Conservation (phyloP, 2,113 vertebrate genomes). For the Clinocottus analis region DNA sequence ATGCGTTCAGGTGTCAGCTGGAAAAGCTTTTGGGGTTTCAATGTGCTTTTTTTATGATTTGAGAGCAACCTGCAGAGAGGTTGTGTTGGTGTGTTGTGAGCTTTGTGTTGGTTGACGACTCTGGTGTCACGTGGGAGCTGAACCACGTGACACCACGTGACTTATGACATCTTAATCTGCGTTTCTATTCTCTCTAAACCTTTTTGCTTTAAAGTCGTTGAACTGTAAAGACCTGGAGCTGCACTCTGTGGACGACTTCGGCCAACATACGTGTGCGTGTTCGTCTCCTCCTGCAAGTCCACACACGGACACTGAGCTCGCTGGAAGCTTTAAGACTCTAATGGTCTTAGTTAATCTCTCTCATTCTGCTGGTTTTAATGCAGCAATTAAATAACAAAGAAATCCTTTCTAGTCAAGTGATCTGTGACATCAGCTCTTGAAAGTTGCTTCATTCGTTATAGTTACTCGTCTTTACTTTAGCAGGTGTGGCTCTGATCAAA, state of each 20-base stretch:
- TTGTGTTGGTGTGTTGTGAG: not conserved
- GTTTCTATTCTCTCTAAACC: no score
- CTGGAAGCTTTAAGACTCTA: not conserved
- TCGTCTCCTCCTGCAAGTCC: not conserved
- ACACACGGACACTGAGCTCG: not conserved
- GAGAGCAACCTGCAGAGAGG: no score
- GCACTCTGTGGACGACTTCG: not conserved
- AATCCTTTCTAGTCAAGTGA: not conserved
- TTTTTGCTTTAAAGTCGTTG: no score
- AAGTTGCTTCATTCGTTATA: no score
- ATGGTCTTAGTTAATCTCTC: not conserved
- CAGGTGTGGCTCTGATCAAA: slow-evolving; percentile 16
- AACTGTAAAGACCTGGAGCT: not conserved
- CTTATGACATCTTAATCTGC: no score
- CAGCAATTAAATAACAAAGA: not conserved
- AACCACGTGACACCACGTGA: no score
- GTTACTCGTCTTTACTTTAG: not conserved
- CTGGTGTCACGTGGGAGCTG: not conserved
- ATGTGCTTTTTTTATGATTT: not conserved
- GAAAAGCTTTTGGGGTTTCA: not conserved
- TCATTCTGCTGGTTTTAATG: not conserved
- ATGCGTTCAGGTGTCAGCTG: no score
- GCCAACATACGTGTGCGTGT: not conserved
- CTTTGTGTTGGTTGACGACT: not conserved
- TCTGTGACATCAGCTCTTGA: not conserved